A percentile compares a stretch with the other conserved stretches of the same genome.
These are phyloP conservation scores for Tinea pellionella DNA, from an alignment of 2,888 invertebrate species.

Conservation along the genomic window DNA sequence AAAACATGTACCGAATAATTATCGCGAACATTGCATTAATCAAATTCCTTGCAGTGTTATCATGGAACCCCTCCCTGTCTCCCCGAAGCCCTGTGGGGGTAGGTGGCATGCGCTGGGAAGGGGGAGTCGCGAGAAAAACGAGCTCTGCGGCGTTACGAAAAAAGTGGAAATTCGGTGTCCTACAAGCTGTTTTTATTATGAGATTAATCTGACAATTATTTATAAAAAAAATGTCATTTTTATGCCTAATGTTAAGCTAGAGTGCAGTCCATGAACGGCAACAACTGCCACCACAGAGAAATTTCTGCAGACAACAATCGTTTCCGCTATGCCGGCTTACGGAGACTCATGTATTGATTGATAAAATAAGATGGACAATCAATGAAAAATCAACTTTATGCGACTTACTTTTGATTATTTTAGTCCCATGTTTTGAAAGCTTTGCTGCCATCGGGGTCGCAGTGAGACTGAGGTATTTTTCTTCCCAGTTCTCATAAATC, in stretches of 20 bases:
- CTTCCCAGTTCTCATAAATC: too few species aligned
- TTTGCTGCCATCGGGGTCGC: too few species aligned
- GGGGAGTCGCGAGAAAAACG: slow-evolving; percentile 42
- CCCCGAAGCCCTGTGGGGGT: slow-evolving; percentile 26
- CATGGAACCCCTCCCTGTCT: slow-evolving; percentile 18
- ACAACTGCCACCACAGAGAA: too few species aligned
- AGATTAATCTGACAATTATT: neutral
- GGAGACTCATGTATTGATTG: too few species aligned
- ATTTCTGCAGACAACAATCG: too few species aligned
- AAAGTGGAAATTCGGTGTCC: slow-evolving; percentile 49
- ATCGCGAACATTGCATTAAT: slow-evolving; percentile 69
- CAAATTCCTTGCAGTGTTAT: slow-evolving; percentile 66
- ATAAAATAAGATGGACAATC: too few species aligned
- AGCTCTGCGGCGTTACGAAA: slow-evolving; percentile 58
- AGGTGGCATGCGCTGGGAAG: slow-evolving; percentile 15
- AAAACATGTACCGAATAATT: slow-evolving; percentile 45
- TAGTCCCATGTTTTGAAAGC: too few species aligned
- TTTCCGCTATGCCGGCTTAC: too few species aligned
- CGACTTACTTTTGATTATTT: too few species aligned
- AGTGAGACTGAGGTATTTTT: too few species aligned
- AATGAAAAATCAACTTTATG: too few species aligned
- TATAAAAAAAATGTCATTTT: slow-evolving; percentile 16
- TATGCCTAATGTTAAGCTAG: neutral
- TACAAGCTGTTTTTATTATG: slow-evolving; percentile 24
- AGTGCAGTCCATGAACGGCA: too few species aligned